Evolutionary conservation across 2,797 vertebrate species (phyloP), one percentile per base, ranked within the genome.

Genomic region (Clamator glandarius): DNA sequence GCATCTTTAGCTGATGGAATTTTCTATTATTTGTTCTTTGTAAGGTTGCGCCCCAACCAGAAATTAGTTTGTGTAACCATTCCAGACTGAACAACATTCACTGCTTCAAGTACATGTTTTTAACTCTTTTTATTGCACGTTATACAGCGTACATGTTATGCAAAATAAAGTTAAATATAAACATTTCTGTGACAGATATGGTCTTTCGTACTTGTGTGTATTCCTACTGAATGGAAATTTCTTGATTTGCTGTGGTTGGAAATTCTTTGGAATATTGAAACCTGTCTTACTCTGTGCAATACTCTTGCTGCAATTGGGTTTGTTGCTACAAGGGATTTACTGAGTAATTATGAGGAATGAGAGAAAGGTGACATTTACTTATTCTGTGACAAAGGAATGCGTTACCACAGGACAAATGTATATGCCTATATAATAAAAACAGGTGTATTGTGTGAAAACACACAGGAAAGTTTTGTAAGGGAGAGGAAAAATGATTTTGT

Each of bases 331-430:
- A 87, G 72, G 55, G 77, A 88, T 96, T 93, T 93, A 48, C 94
- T 95, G 82, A 92, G 69, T 74, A 86, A 90, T 94, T 52, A 77
- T 91, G 89, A 87, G 7, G 66, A 84, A 93, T 72, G 68, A 89
- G 90, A 77, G 84, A 87, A 93, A 96, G 5, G 29, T 84, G 84
- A 55, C 84, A 96, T 95, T n/a, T n/a, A n/a, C n/a, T 95, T 93
- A 91, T 95, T 95, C 51, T 36, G 18, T 52, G 73, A 54, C 0
- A 21, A 80, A 90, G 62, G 58, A 95, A 93, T 77, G 80, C 74
- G 72, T 89, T 92, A 44, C 78, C 51, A 79, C 70, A 70, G 69
- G 90, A 92, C 74, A 94, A 95, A 70, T 59, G 62, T 84, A 44
- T 84, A 80, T 91, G 67, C 41, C 59, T 41, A 29, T 41, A 68